Percentiles rank a stretch among this genome's conserved stretches.
Conservation (phyloP, 2,888 invertebrate genomes). For the Thyatira batis region DNA sequence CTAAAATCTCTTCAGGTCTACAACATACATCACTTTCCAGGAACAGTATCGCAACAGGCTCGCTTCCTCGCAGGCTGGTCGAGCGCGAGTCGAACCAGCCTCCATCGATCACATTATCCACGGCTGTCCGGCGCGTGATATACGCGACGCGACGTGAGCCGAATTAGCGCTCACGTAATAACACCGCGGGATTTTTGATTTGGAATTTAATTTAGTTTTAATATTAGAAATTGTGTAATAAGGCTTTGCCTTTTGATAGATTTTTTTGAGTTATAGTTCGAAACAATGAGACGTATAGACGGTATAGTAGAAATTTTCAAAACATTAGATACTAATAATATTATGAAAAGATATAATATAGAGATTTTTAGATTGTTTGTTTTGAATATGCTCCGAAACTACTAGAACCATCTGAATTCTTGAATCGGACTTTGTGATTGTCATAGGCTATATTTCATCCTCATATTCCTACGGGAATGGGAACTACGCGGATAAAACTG, state of each 20-base stretch:
- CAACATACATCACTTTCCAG: neutral
- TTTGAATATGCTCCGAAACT: too few species aligned
- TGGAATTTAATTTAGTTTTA: constrained; percentile 40
- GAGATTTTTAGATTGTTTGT: too few species aligned
- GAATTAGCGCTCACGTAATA: constrained; percentile 23
- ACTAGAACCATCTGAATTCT: too few species aligned
- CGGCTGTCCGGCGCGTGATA: constrained; percentile 33
- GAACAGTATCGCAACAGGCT: neutral
- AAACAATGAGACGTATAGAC: too few species aligned
- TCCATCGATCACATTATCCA: constrained; percentile 38
- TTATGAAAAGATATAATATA: too few species aligned
- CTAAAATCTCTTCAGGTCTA: neutral
- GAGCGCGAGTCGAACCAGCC: constrained; percentile 3
- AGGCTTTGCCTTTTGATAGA: constrained; percentile 1
- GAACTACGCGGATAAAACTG: too few species aligned
- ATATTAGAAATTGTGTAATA: constrained; percentile 23
- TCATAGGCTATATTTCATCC: too few species aligned
- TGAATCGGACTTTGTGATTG: too few species aligned
- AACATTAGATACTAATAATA: too few species aligned
- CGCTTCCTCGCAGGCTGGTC: neutral
- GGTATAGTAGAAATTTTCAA: too few species aligned
- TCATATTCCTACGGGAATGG: too few species aligned
- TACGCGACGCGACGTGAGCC: constrained; percentile 14
- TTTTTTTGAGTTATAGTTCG: too few species aligned
- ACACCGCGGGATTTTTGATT: constrained; percentile 15